These are phyloP conservation scores for Nebria ingens DNA, from an alignment of 1,140 invertebrate species.

Conservation along the genomic window DNA sequence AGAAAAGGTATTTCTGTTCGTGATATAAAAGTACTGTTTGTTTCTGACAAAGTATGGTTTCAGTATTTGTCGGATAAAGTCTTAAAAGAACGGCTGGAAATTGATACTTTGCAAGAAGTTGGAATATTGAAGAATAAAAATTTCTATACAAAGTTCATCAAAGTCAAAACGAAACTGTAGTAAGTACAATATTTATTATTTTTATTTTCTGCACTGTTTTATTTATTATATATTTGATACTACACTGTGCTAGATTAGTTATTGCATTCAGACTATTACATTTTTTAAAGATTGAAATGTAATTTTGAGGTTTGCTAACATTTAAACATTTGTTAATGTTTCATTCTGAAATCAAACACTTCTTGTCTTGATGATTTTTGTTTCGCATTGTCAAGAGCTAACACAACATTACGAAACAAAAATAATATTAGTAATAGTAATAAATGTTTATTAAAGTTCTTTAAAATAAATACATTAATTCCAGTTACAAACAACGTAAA, in stretches of 20 bases:
- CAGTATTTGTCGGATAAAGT: constrained; percentile 72
- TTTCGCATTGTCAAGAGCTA: too few relatives aligned
- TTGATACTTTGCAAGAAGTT: constrained; percentile 84
- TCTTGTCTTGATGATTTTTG: too few relatives aligned
- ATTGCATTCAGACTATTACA: constrained; percentile 13
- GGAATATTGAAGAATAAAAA: constrained; percentile 85
- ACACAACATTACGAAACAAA: too few relatives aligned
- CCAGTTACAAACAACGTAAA: constrained; percentile 96
- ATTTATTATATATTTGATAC: constrained; percentile 12
- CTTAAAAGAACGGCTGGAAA: constrained; percentile 85
- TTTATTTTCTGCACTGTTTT: constrained; percentile 17
- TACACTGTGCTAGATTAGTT: neutral
- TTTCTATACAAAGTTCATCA: constrained; percentile 94
- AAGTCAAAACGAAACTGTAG: constrained; percentile 96
- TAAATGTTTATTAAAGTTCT: neutral
- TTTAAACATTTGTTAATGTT: too few relatives aligned
- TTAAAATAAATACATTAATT: constrained; percentile 32
- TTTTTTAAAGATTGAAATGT: constrained; percentile 10
- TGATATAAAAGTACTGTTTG: constrained; percentile 8
- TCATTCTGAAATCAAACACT: too few relatives aligned
- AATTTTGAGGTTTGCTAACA: constrained; percentile 16
- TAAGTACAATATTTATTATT: constrained; percentile 48
- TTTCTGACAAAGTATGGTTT: constrained; percentile 20
- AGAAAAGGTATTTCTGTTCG: constrained; percentile 45
- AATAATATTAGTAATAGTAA: too few relatives aligned